Percentiles rank a stretch among this genome's conserved stretches.
These are phyloP conservation scores for Psophia crepitans DNA, from an alignment of 2,113 vertebrate genomes.

Conservation along the genomic window DNA sequence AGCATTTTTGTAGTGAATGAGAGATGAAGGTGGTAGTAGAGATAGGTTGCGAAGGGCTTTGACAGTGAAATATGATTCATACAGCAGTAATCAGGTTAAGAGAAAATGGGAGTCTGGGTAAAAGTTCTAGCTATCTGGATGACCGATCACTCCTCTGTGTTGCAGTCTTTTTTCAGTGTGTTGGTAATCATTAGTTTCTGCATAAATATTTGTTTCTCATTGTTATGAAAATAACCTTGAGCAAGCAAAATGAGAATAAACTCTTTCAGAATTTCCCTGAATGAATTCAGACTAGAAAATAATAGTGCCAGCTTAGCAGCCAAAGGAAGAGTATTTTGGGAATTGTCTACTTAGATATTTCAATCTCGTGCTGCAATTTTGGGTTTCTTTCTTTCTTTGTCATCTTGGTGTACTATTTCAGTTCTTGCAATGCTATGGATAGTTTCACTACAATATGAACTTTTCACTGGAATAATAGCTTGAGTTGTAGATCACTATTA, in stretches of 20 bases:
- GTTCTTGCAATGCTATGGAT: not conserved
- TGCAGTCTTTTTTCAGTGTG: not conserved
- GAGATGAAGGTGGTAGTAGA: not conserved
- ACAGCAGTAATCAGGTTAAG: not conserved
- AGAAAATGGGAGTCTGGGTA: not conserved
- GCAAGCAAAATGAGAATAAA: not conserved
- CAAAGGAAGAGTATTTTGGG: not conserved
- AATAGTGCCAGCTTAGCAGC: not conserved
- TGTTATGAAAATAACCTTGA: not conserved
- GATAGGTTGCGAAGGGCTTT: not conserved
- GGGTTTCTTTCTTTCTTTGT: not conserved
- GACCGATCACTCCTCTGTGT: not conserved
- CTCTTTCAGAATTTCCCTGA: not conserved
- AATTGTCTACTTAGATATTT: not conserved
- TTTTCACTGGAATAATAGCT: not conserved
- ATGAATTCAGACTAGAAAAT: not conserved
- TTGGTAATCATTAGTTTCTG: not conserved
- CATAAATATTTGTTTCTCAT: not conserved
- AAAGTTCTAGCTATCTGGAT: not conserved
- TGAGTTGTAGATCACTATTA: not conserved
- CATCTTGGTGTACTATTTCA: not conserved
- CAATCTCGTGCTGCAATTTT: not conserved
- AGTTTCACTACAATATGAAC: not conserved
- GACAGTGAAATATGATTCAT: not conserved
- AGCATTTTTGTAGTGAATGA: not conserved